Evolutionary conservation across 2,888 invertebrate genomes (phyloP).

Genomic region (Heliconius ismenius): DNA sequence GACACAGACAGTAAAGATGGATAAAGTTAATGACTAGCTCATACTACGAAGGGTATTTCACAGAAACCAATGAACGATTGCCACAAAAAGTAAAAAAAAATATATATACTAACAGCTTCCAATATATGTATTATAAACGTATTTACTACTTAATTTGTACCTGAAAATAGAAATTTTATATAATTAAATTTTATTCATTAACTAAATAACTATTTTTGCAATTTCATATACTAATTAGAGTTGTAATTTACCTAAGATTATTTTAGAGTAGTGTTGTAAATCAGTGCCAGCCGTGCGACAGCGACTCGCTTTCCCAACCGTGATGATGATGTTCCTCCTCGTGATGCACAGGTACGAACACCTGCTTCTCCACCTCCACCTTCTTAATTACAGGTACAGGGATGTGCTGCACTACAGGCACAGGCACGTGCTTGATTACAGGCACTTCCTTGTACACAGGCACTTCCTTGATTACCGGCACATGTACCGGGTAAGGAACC

Average conservation of each 20-base stretch:
- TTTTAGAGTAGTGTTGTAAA: conserved; percentile 40
- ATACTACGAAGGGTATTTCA: conserved; percentile 13
- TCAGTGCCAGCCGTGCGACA: conserved; percentile 79
- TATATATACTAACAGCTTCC: neutral
- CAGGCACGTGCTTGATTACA: conserved; percentile 69
- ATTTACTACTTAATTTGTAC: conserved; percentile 37
- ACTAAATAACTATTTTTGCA: neutral
- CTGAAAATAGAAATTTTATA: conserved; percentile 32
- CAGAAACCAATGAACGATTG: conserved; percentile 5
- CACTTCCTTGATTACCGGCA: conserved; percentile 74
- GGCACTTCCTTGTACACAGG: conserved; percentile 75
- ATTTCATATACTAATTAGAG: neutral
- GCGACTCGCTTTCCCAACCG: conserved; percentile 75
- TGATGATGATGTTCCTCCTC: conserved; percentile 59
- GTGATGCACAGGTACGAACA: conserved; percentile 65
- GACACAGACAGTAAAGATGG: neutral
- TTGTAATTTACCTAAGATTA: conserved; percentile 61
- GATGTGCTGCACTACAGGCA: conserved; percentile 68
- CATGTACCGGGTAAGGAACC: conserved; percentile 69
- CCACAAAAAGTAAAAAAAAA: neutral
- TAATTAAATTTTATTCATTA: neutral
- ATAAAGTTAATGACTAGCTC: conserved; percentile 16
- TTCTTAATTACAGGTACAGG: conserved; percentile 69
- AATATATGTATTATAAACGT: conserved; percentile 9
- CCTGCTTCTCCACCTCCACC: conserved; percentile 72